A percentile compares a stretch with the other conserved stretches of the same genome.
phyloP scores from a whole-genome alignment of 1,140 invertebrate genomes.

The Bombus breviceps region DNA sequence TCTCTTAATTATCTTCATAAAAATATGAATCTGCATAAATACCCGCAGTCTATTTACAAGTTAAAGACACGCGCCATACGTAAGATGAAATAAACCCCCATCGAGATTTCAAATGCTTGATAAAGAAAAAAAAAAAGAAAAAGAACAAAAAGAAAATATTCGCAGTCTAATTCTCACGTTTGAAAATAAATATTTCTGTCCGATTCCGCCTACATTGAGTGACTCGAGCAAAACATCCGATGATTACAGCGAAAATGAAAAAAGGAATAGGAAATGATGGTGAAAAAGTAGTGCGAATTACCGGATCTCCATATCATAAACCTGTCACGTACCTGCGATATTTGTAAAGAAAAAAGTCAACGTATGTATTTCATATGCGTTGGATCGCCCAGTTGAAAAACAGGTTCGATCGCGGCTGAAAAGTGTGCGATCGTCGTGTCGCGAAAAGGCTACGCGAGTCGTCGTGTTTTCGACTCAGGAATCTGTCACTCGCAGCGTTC shows the following conservation, averaged over 20 bases:
- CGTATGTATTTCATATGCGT: background rate
- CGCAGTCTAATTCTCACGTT: too few relatives aligned
- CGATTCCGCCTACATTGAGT: too few relatives aligned
- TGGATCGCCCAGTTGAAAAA: background rate
- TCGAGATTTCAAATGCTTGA: too few relatives aligned
- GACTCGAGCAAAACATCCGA: background rate
- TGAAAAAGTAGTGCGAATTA: background rate
- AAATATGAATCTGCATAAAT: too few relatives aligned
- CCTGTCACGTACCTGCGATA: background rate
- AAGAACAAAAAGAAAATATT: too few relatives aligned
- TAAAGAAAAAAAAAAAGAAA: too few relatives aligned
- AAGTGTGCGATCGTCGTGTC: background rate
- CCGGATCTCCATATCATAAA: background rate
- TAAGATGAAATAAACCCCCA: too few relatives aligned
- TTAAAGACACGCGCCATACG: too few relatives aligned
- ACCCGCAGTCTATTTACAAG: too few relatives aligned
- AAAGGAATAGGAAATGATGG: background rate
- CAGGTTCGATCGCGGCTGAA: background rate
- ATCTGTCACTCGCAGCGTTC: constrained; percentile 36
- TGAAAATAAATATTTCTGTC: too few relatives aligned
- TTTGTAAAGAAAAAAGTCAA: background rate
- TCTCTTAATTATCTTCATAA: too few relatives aligned
- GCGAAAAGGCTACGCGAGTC: background rate
- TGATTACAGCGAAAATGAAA: background rate
- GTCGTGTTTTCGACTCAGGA: constrained; percentile 23